Evolutionary conservation across 2,888 invertebrate species (phyloP).

Genomic region (Carpatolechia fugitivella): DNA sequence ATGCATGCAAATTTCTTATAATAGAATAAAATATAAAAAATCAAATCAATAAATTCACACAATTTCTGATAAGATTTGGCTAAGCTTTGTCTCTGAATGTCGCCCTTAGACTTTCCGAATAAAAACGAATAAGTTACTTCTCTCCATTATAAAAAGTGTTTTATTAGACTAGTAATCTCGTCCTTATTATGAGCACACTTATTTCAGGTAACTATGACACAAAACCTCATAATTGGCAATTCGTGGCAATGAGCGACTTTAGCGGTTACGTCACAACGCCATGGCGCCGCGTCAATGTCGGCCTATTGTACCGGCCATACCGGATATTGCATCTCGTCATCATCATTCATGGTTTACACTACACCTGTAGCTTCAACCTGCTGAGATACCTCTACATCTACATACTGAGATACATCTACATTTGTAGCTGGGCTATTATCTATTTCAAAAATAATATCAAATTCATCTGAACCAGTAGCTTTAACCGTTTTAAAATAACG

Average conservation of each 20-base stretch:
- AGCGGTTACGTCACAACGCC: slow-evolving; percentile 26
- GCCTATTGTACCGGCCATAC: slow-evolving; percentile 10
- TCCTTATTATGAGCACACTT: not conserved
- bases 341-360: not conserved
- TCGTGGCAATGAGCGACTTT: slow-evolving; percentile 7
- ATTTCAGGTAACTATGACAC: not conserved
- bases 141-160: too few species aligned
- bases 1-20: too few species aligned
- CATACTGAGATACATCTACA: not conserved
- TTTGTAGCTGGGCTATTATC: not conserved
- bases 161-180: too few species aligned
- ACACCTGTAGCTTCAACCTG: slow-evolving; percentile 2
- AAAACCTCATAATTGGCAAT: slow-evolving; percentile 17
- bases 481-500: too few species aligned
- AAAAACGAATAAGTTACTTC: too few species aligned
- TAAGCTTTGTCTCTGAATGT: too few species aligned
- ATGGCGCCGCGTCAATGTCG: slow-evolving; percentile 28
- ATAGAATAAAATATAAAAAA: too few species aligned
- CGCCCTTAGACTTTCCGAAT: too few species aligned
- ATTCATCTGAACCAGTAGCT: too few species aligned
- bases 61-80: too few species aligned
- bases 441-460: too few species aligned
- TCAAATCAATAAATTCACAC: too few species aligned
- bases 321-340: slow-evolving; percentile 1
- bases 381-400: not conserved